Conservation (phyloP, 2,797 vertebrate genomes). For the Tauraco hartlaubi region DNA sequence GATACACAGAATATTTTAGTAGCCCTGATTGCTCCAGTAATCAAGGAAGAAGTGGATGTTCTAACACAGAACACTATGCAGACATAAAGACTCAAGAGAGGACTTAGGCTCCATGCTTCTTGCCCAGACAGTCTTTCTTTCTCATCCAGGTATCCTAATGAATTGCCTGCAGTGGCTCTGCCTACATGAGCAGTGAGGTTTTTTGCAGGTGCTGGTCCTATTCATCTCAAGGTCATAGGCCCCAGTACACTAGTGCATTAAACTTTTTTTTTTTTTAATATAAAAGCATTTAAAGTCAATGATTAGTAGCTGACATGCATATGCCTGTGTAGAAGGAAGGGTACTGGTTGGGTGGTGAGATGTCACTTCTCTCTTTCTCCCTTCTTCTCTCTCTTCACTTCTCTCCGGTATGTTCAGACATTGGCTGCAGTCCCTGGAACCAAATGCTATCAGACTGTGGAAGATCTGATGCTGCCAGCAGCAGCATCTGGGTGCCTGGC, state of each 20-base stretch:
- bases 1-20: background rate
- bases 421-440: constrained; percentile 11
- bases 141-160: background rate
- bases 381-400: background rate
- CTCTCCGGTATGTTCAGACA: background rate
- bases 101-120: background rate
- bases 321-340: background rate
- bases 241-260: background rate
- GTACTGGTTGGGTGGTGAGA: background rate
- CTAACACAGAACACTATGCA: background rate
- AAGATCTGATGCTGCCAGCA: constrained; percentile 21
- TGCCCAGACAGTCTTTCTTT: background rate
- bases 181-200: background rate
- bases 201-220: background rate
- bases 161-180: background rate
- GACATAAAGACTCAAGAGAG: background rate
- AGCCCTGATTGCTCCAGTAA: background rate
- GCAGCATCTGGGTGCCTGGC: constrained; percentile 51
- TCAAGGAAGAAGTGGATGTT: background rate
- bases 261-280: background rate
- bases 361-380: background rate
- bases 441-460: constrained; percentile 5
- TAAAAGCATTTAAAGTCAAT: background rate
- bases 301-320: background rate
- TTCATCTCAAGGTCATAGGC: background rate